Percentiles rank a stretch among this genome's conserved stretches.
Evolutionary conservation across 2,888 invertebrate species (phyloP).

Genomic region (Drosophila nr. perissopoda): DNA sequence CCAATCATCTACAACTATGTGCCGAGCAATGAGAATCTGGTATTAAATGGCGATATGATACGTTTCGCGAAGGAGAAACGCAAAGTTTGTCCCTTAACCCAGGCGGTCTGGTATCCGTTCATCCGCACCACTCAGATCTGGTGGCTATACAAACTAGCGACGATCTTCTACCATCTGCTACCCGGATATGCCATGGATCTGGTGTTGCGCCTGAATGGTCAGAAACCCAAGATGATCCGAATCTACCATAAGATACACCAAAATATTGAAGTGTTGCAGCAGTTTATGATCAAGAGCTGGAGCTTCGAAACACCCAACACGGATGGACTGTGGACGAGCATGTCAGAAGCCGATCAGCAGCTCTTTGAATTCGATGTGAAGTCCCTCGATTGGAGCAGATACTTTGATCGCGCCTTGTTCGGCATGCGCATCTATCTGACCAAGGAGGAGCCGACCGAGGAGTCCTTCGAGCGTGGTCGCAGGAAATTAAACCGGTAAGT

Average conservation of each 20-base stretch:
- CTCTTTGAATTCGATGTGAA: slow-evolving; percentile 91
- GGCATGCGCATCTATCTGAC: slow-evolving; percentile 91
- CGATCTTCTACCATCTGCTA: slow-evolving; percentile 87
- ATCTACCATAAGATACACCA: slow-evolving; percentile 92
- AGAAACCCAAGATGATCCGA: slow-evolving; percentile 87
- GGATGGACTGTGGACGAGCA: slow-evolving; percentile 83
- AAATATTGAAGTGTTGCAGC: slow-evolving; percentile 89
- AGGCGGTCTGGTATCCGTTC: slow-evolving; percentile 89
- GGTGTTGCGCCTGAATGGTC: slow-evolving; percentile 58
- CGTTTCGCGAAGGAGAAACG: background rate
- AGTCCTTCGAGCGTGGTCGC: slow-evolving; percentile 88
- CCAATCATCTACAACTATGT: slow-evolving; percentile 91
- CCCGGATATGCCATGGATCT: slow-evolving; percentile 88
- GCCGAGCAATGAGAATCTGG: slow-evolving; percentile 90
- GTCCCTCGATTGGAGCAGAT: slow-evolving; percentile 88
- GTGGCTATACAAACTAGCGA: slow-evolving; percentile 84
- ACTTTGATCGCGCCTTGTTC: slow-evolving; percentile 86
- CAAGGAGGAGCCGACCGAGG: slow-evolving; percentile 89
- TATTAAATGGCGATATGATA: slow-evolving; percentile 91
- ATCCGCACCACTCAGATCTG: slow-evolving; percentile 85
- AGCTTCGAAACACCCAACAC: slow-evolving; percentile 88
- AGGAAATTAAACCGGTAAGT: slow-evolving; percentile 87
- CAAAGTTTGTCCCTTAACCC: slow-evolving; percentile 86
- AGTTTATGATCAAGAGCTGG: slow-evolving; percentile 91
- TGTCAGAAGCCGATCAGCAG: slow-evolving; percentile 84